Percentiles rank a stretch among this genome's conserved stretches.
Evolutionary conservation across 2,888 invertebrate genomes (phyloP).

Genomic region (Parnassius smintheus): DNA sequence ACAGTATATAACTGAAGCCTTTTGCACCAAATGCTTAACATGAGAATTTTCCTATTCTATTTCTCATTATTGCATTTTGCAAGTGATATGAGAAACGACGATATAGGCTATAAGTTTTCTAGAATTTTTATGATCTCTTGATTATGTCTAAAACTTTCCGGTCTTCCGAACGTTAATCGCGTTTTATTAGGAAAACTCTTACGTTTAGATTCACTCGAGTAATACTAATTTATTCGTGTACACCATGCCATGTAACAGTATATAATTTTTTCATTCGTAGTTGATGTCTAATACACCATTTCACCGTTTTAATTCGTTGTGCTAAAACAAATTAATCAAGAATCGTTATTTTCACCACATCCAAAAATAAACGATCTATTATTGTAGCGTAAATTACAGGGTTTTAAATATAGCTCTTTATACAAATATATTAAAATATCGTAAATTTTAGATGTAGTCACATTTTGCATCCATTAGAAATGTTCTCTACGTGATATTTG

Average conservation of each 20-base stretch:
- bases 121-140: constrained; percentile 66
- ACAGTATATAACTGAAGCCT: constrained; percentile 39
- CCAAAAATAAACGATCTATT: constrained; percentile 4
- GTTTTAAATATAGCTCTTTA: constrained; percentile 18
- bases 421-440: constrained; percentile 4
- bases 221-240: constrained; percentile 21
- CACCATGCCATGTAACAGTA: constrained; percentile 29
- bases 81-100: constrained; percentile 63
- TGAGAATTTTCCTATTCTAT: constrained; percentile 43
- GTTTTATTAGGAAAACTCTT: constrained; percentile 18
- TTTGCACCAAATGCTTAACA: constrained; percentile 39
- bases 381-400: constrained; percentile 22
- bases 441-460: constrained; percentile 6
- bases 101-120: constrained; percentile 50
- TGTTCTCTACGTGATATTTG: constrained; percentile 67
- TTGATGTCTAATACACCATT: constrained; percentile 21
- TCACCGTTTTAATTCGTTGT: constrained; percentile 29
- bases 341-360: constrained; percentile 12
- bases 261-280: constrained; percentile 19
- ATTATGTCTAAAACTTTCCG: constrained; percentile 51
- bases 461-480: constrained; percentile 17
- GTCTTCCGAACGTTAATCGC: constrained; percentile 30
- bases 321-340: constrained; percentile 37
- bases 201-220: constrained; percentile 23
- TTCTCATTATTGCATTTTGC: constrained; percentile 68